phyloP scores from a whole-genome alignment of 2,888 invertebrate genomes.

The Drosophila tripunctata region DNA sequence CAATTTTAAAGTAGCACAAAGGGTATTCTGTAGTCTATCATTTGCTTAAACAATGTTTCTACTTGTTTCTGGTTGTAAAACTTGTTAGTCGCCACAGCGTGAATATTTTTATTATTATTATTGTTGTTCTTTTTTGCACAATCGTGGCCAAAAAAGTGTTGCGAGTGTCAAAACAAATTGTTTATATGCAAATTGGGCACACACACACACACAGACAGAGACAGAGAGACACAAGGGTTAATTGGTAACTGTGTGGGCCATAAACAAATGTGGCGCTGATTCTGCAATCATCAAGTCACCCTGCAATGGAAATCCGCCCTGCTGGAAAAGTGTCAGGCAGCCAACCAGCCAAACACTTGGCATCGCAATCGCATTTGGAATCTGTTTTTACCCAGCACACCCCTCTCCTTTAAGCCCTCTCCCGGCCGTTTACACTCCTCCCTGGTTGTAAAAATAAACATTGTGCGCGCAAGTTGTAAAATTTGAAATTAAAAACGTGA shows the following conservation, averaged over 20 bases:
- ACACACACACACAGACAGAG: conserved; percentile 22
- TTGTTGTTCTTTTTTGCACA: conserved; percentile 13
- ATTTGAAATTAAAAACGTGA: conserved; percentile 84
- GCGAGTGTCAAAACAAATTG: conserved; percentile 63
- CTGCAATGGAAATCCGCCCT: conserved; percentile 6
- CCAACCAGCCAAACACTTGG: conserved; percentile 44
- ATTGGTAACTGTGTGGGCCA: conserved; percentile 57
- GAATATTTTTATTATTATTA: conserved; percentile 38
- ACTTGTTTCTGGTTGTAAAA: background rate
- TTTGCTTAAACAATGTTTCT: too few relatives aligned
- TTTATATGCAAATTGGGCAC: conserved; percentile 53
- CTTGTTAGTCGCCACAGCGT: conserved; percentile 31
- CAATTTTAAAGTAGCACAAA: background rate
- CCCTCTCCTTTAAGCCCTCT: background rate
- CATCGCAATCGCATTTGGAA: conserved; percentile 42
- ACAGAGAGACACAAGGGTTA: conserved; percentile 47
- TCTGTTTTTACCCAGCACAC: conserved; percentile 17
- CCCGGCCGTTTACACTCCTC: too few relatives aligned
- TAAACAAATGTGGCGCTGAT: conserved; percentile 68
- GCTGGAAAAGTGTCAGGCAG: conserved; percentile 7
- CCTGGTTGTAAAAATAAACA: conserved; percentile 82
- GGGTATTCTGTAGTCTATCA: background rate
- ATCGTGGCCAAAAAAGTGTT: conserved; percentile 48
- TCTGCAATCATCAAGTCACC: conserved; percentile 8
- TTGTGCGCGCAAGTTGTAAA: conserved; percentile 81